Conservation (phyloP, 2,797 vertebrate species). For the Gambusia yucatana region DNA sequence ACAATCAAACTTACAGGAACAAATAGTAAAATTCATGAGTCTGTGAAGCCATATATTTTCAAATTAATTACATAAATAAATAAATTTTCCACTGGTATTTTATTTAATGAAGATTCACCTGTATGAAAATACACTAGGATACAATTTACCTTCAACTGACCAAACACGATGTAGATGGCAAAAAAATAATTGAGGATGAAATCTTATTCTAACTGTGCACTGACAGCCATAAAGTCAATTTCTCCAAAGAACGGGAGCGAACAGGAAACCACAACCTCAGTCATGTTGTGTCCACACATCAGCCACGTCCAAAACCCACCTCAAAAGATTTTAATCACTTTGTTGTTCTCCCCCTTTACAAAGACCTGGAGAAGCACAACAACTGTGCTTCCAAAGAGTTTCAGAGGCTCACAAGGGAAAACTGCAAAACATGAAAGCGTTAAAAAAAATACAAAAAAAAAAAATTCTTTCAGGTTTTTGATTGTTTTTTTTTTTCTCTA, state of each 20-base stretch:
- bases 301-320: conserved; percentile 61
- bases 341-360: conserved; percentile 77
- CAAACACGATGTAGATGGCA: background rate
- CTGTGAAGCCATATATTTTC: background rate
- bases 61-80: background rate
- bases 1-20: background rate
- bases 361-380: conserved; percentile 58
- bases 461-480: conserved; percentile 50
- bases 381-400: conserved; percentile 62
- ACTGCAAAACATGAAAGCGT: conserved; percentile 47
- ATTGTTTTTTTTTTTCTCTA: conserved; percentile 39
- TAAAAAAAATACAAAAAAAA: conserved; percentile 9
- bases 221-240: conserved; percentile 10
- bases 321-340: conserved; percentile 72
- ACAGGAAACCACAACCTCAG: conserved; percentile 56
- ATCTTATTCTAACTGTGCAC: background rate
- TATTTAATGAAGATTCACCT: background rate
- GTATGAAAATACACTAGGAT: background rate
- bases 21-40: background rate
- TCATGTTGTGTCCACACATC: conserved; percentile 46
- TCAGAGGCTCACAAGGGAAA: conserved; percentile 66
- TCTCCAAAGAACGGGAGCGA: conserved; percentile 23
- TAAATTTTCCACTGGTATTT: background rate
- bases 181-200: background rate
- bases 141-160: background rate